Percentiles rank a stretch among this genome's conserved stretches.
These are phyloP conservation scores for Eupristina koningsbergeri DNA, from an alignment of 1,140 invertebrate genomes.

Conservation along the genomic window DNA sequence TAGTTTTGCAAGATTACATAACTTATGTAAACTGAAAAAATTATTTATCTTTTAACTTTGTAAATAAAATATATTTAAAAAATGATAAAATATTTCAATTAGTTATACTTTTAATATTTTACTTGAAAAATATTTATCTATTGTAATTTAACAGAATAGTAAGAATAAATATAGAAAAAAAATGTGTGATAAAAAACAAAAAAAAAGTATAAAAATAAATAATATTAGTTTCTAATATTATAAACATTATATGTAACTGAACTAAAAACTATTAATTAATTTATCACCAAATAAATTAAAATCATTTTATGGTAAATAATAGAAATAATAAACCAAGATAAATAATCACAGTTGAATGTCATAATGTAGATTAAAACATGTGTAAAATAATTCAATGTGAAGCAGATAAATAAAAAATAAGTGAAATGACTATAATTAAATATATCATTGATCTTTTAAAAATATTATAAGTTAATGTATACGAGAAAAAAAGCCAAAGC, in stretches of 20 bases:
- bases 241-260: not conserved
- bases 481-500: slow-evolving; percentile 51
- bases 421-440: not conserved
- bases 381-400: not conserved
- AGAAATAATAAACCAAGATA: no score
- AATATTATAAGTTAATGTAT: not conserved
- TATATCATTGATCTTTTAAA: not conserved
- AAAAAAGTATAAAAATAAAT: not conserved
- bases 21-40: no score
- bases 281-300: not conserved
- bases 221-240: not conserved
- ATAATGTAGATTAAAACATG: not conserved
- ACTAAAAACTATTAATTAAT: not conserved
- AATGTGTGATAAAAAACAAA: not conserved
- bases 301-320: not conserved
- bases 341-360: slow-evolving; percentile 20
- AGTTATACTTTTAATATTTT: no score
- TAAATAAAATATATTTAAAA: no score
- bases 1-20: no score
- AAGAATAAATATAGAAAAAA: not conserved
- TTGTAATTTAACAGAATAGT: not conserved
- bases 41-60: no score
- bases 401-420: not conserved
- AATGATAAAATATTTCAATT: no score
- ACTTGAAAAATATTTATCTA: no score